These are phyloP conservation scores for Polyommatus iphigenia DNA, from an alignment of 2,888 invertebrate genomes.

Conservation along the genomic window DNA sequence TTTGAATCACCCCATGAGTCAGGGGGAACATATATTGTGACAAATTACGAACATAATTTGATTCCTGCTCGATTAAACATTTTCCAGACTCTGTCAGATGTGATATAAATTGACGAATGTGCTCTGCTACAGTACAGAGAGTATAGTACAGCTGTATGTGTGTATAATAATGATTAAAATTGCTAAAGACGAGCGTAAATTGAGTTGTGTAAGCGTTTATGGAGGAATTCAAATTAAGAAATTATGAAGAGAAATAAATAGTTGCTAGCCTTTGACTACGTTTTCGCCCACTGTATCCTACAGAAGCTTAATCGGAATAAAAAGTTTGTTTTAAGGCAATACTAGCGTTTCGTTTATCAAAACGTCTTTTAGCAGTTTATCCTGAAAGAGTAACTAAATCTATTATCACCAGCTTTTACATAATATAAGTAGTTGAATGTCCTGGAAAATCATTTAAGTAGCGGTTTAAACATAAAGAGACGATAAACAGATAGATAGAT, in stretches of 20 bases:
- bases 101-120: conserved; percentile 16
- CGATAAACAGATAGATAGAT: neutral
- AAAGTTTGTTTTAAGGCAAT: no score
- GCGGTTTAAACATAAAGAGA: no score
- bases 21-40: neutral
- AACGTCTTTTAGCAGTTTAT: no score
- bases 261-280: no score
- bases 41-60: conserved; percentile 17
- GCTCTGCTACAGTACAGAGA: neutral
- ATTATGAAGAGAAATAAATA: neutral
- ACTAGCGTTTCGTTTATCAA: no score
- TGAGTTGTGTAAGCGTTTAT: neutral
- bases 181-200: neutral
- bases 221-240: neutral
- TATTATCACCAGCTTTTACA: no score
- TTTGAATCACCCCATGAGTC: conserved; percentile 1
- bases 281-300: no score
- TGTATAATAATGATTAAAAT: neutral
- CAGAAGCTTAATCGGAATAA: no score
- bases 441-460: no score
- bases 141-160: neutral
- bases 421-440: no score
- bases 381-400: no score
- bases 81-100: neutral
- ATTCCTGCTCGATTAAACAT: conserved; percentile 13